Base-by-base conservation (phyloP, 2,888 invertebrate species). In the Tillus elongatus region DNA sequence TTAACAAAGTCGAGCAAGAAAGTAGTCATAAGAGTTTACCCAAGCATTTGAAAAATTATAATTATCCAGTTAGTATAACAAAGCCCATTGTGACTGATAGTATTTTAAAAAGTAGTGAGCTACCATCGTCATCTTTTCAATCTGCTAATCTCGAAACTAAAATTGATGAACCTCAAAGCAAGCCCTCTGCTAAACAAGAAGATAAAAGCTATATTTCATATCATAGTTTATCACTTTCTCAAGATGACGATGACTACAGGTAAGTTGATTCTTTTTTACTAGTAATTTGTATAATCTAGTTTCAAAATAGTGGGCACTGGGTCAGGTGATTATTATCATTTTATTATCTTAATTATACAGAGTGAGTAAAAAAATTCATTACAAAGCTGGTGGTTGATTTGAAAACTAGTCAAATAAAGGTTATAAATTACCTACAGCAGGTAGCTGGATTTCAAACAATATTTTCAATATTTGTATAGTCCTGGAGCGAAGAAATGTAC, bases 181-280 rank as follows among this genome's bases (percentile, higher is more conserved):
- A 14, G 12, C 12, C 4, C 32, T 8, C 32, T 32, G 4, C 32
- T 9, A 32, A 15, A 32, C 8, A 32, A 4, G 32, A 32, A 4
- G 37, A 36, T 3, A 3, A 45, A 27, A 53, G 44, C 39, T 47
- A 52, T 36, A 45, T 52, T 40, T 53, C 58, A 31, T 58, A 58
- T 47, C 52, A 53, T 13, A 56, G 51, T 44, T 46, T 55, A 36
- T 56, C 50, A n/a, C 51, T 52, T 26, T 48, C 53, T 6, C 57
- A 57, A 44, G 58, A 58, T 44, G 45, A 44, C 31, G 53, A 58
- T 35, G 58, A 58, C 46, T 58, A 58, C 41, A 54, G 58, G 57
- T 54, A 53, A 41, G 28, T 37, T 12, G 10, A n/a, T 31, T 13
- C 14, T 14, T 9, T 39, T 35, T 16, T 33, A 4, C 14, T n/a